Base-by-base conservation (phyloP, 2,113 vertebrate species). In the Mormyrus lacerda region DNA sequence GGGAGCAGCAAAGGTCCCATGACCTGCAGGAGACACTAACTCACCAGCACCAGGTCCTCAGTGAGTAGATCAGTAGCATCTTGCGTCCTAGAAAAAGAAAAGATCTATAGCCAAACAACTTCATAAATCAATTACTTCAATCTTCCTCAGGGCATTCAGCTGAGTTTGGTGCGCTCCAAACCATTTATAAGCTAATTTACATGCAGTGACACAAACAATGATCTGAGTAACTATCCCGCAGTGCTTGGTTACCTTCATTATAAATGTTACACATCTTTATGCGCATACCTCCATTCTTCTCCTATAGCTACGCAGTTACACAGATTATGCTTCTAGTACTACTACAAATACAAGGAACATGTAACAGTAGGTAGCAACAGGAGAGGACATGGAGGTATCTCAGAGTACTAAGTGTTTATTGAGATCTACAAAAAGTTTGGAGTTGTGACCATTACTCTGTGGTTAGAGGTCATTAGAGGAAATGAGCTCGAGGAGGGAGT, bases 11-110 rank as follows among this genome's bases (percentile, higher is more conserved):
- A 44, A 44, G 39, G 17, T 85, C 24, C 11, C 15, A 24, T 87
- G 53, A 21, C 6, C 51, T 44, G n/a, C 35, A 65, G 17, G 31
- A 42, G 17, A 3, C 50, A 24, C 50, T n/a, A 42, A 91, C 95
- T 94, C 92, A 99, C 98, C 97, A 97, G 95, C 90, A 97, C 95
- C 93, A 99, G 93, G 90, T 98, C 97, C 89, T 97, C 97, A 0
- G 96, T 95, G 76, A 99, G 96, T 87, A 99, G 96, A 87, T 97
- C 98, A 0, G 98, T 97, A 79, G 97, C 96, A 96, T 99, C 98
- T 47, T 98, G 96, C 85, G 96, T 94, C 95, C 98, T 99, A 47
- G 65, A 73, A 8, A 35, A 0, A 50, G 24, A n/a, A 86, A 17
- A 55, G 10, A 50, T 27, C 4, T 65, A 11, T 9, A 47, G 35